Conservation (phyloP, 2,888 invertebrate species). For the Ectemnius lituratus region DNA sequence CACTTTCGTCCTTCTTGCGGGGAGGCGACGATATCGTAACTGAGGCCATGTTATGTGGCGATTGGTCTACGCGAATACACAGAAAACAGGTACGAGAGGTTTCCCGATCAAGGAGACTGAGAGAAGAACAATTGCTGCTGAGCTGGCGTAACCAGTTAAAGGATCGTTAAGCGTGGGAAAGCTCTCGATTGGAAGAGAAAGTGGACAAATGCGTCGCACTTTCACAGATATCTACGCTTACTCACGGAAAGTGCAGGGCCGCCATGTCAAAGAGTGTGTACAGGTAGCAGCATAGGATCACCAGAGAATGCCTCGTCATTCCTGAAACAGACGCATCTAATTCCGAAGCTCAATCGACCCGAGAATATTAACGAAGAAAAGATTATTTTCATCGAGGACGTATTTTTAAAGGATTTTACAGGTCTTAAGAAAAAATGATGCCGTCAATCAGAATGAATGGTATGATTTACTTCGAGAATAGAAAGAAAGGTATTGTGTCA, state of each 20-base stretch:
- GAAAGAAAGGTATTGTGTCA: too few species aligned
- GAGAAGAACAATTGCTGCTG: slow-evolving; percentile 1
- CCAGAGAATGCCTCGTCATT: slow-evolving; percentile 76
- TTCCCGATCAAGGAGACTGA: neutral
- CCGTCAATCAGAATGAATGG: too few species aligned
- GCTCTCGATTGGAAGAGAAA: slow-evolving; percentile 22
- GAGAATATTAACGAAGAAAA: too few species aligned
- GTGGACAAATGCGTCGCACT: slow-evolving; percentile 18
- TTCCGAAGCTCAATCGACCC: too few species aligned
- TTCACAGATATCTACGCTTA: slow-evolving; percentile 54
- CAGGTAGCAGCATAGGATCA: slow-evolving; percentile 76
- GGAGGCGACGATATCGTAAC: slow-evolving; percentile 32
- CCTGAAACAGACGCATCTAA: slow-evolving; percentile 59
- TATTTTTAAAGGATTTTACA: too few species aligned
- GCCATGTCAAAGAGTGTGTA: slow-evolving; percentile 75
- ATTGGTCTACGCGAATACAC: slow-evolving; percentile 9
- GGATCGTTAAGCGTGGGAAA: slow-evolving; percentile 18
- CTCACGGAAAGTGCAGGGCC: slow-evolving; percentile 76
- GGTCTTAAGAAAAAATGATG: too few species aligned
- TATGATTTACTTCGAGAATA: too few species aligned
- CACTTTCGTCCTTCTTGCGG: slow-evolving; percentile 35
- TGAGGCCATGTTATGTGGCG: slow-evolving; percentile 28
- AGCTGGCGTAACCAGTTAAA: neutral
- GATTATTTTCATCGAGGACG: too few species aligned
- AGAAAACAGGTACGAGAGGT: slow-evolving; percentile 15